Evolutionary conservation across 2,888 invertebrate species (phyloP), one percentile per base, ranked within the genome.

Genomic region (Orgyia antiqua): DNA sequence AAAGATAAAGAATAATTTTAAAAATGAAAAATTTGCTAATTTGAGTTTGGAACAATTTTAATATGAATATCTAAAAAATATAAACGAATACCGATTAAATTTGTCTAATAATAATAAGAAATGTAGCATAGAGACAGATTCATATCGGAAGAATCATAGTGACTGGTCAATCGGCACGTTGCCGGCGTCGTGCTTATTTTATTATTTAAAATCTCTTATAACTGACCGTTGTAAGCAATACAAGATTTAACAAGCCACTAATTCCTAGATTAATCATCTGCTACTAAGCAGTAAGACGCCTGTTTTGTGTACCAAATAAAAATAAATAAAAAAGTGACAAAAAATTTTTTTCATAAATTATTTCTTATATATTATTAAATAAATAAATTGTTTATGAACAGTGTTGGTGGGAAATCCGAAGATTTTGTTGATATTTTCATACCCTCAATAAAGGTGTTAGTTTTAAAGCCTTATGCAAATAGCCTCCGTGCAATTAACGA

Each of bases 381-480:
- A 15, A 15, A 15, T 15, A 41, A 26, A 38, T 39, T 77, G 72
- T 76, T 78, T 78, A 58, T 67, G 50, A 43, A 47, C 59, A 2
- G 34, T 58, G 63, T 66, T 71, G 67, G 67, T 68, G 80, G 82
- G 65, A 82, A 82, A 74, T 66, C 80, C 78, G 58, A 59, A 53
- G 54, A 54, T 55, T 61, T 41, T 73, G 58, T 77, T 70, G 66
- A 59, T 60, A 39, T 45, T 60, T n/a, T 42, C 40, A 56, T 62
- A 71, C 65, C 65, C 68, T 66, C 63, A 67, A 72, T 72, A 68
- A 63, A 62, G 54, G 61, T 68, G 51, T 67, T 72, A 69, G 40
- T 50, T 36, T 54, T 51, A 68, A 77, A 83, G 65, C 67, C 63
- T 37, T 43, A 39, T 54, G 49, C 51, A 72, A 76, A 82, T 51